phyloP scores from a whole-genome alignment of 2,797 vertebrate species.

The Paedocypris micromegethes region DNA sequence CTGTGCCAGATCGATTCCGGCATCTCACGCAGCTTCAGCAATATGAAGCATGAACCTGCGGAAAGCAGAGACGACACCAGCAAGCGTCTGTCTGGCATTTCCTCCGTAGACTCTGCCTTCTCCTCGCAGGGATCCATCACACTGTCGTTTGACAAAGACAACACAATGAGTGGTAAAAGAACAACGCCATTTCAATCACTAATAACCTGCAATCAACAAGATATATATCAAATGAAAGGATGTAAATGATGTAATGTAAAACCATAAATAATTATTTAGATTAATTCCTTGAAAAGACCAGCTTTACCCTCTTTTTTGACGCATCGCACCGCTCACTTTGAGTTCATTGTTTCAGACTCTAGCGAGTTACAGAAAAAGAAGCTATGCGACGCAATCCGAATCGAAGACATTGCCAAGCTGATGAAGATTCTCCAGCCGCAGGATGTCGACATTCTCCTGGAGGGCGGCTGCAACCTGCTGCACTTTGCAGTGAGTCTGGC shows the following conservation, averaged over 20 bases:
- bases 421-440: conserved; percentile 99
- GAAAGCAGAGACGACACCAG: conserved; percentile 78
- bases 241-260: no score
- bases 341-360: conserved; percentile 68
- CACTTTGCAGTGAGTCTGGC: conserved; percentile 81
- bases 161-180: conserved; percentile 72
- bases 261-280: no score
- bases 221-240: no score
- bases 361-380: conserved; percentile 88
- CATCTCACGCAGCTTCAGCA: conserved; percentile 83
- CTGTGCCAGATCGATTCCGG: conserved; percentile 91
- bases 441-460: conserved; percentile 87
- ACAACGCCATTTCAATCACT: no score
- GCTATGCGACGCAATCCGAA: conserved; percentile 84
- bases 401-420: conserved; percentile 84
- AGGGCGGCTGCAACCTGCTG: conserved; percentile 82
- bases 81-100: conserved; percentile 93
- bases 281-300: no score
- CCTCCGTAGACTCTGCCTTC: conserved; percentile 94
- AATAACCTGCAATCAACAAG: no score
- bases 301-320: neutral
- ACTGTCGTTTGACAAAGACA: conserved; percentile 89
- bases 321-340: neutral
- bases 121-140: conserved; percentile 95
- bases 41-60: conserved; percentile 79